Conservation (phyloP, 2,113 vertebrate species). For the Trichomycterus rosablanca region DNA sequence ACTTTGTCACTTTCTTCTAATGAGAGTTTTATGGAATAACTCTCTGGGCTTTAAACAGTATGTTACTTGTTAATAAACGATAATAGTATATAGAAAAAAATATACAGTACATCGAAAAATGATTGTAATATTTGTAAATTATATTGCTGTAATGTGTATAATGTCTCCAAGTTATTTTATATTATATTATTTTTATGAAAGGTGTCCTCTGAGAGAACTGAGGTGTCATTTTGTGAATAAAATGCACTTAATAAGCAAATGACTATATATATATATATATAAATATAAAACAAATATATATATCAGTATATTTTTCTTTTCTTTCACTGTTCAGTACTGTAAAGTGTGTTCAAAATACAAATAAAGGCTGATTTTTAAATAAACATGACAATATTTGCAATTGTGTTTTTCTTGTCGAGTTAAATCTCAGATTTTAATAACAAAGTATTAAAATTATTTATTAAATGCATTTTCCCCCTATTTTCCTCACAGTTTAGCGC, state of each 20-base stretch:
- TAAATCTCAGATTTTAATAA: too few species aligned
- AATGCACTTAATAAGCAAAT: constrained; percentile 79
- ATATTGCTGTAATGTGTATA: constrained; percentile 76
- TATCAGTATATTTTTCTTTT: constrained; percentile 78
- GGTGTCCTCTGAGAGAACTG: constrained; percentile 71
- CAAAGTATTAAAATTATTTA: too few species aligned
- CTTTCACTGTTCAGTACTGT: constrained; percentile 80
- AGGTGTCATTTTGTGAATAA: constrained; percentile 80
- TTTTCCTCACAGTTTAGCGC: too few species aligned
- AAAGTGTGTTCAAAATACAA: constrained; percentile 79
- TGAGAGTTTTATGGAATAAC: constrained; percentile 64
- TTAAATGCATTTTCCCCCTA: too few species aligned
- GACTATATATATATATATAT: constrained; percentile 71
- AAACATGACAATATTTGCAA: constrained; percentile 43
- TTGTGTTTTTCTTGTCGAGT: not conserved
- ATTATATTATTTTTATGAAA: constrained; percentile 82
- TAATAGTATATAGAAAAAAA: constrained; percentile 59
- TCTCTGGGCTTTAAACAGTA: constrained; percentile 71
- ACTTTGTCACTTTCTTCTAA: constrained; percentile 65
- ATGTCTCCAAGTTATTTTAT: constrained; percentile 80
- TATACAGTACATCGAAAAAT: constrained; percentile 67
- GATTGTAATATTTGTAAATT: constrained; percentile 82
- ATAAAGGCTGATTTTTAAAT: constrained; percentile 76
- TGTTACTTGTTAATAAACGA: constrained; percentile 65
- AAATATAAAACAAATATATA: constrained; percentile 58